These are phyloP conservation scores for Percina caprodes DNA, from an alignment of 2,113 vertebrate genomes.

Conservation along the genomic window DNA sequence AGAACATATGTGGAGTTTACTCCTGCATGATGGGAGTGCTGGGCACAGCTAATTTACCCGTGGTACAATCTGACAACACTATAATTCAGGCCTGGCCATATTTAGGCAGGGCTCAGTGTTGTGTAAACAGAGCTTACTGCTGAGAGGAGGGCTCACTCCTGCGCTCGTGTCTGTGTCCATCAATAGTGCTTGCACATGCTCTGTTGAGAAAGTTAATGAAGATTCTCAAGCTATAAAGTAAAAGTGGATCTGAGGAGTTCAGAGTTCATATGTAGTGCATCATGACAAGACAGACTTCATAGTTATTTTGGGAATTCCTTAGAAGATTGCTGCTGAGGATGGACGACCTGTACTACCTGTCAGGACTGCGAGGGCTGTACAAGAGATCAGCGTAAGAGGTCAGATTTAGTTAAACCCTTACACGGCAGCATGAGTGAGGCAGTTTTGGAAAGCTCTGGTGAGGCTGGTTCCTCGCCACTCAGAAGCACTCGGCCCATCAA, in stretches of 20 bases:
- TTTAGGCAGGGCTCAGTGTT: constrained; percentile 79
- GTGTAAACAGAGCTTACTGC: constrained; percentile 79
- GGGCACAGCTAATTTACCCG: constrained; percentile 36
- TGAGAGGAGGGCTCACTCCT: constrained; percentile 65
- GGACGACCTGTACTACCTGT: constrained; percentile 46
- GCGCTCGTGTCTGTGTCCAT: constrained; percentile 74
- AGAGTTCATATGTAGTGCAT: constrained; percentile 13
- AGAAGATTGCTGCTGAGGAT: constrained; percentile 42
- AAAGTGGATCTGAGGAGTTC: constrained; percentile 13
- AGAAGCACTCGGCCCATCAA: constrained; percentile 56
- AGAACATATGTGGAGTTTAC: constrained; percentile 53
- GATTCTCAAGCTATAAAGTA: constrained; percentile 9
- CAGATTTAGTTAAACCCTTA: neutral
- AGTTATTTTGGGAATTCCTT: constrained; percentile 1
- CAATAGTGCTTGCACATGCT: constrained; percentile 49
- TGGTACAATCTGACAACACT: constrained; percentile 47
- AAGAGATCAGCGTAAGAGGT: constrained; percentile 9
- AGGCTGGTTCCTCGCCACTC: constrained; percentile 43
- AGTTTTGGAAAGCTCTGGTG: constrained; percentile 31
- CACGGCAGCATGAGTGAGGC: constrained; percentile 67
- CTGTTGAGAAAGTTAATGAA: constrained; percentile 26
- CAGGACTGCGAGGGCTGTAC: constrained; percentile 14
- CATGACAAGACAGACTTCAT: neutral
- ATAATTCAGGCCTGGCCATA: constrained; percentile 81
- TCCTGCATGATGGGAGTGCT: constrained; percentile 36